Percentiles rank a stretch among this genome's conserved stretches.
These are phyloP conservation scores for Eutrigla gurnardus DNA, from an alignment of 2,797 vertebrate species.

Conservation along the genomic window DNA sequence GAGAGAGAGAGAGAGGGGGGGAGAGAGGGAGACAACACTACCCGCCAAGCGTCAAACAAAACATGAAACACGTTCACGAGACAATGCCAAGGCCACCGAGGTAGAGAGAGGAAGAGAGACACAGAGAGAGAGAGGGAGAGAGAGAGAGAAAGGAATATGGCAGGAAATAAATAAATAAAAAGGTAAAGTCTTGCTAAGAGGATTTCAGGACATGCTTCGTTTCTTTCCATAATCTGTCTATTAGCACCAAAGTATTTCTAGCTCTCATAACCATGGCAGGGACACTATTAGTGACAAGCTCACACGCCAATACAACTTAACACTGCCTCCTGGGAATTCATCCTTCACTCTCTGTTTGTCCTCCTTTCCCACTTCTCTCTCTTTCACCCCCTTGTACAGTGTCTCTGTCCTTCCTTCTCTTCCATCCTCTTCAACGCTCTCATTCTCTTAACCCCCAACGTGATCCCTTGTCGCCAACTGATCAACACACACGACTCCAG, in stretches of 20 bases:
- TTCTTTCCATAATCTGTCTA: conserved; percentile 88
- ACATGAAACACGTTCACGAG: conserved; percentile 78
- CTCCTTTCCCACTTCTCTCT: conserved; percentile 37
- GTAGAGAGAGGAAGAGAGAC: conserved; percentile 56
- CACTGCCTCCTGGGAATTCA: conserved; percentile 77
- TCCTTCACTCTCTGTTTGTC: conserved; percentile 67
- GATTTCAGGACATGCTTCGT: conserved; percentile 88
- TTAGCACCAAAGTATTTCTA: conserved; percentile 87
- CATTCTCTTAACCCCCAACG: conserved; percentile 22
- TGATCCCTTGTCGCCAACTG: conserved; percentile 56
- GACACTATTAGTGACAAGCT: conserved; percentile 84
- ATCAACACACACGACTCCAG: conserved; percentile 46
- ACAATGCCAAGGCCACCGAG: conserved; percentile 79
- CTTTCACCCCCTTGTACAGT: conserved; percentile 10
- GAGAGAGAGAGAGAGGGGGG: conserved; percentile 25
- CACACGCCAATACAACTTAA: conserved; percentile 79
- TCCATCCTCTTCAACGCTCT: conserved; percentile 23
- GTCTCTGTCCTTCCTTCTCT: conserved; percentile 5
- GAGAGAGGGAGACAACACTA: conserved; percentile 63
- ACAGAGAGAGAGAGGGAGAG: conserved; percentile 49
- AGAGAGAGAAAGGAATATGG: conserved; percentile 74
- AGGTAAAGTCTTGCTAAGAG: conserved; percentile 82
- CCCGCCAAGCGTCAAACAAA: conserved; percentile 74
- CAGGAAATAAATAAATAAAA: conserved; percentile 82
- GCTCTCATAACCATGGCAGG: conserved; percentile 84